Percentiles rank a stretch among this genome's conserved stretches.
Evolutionary conservation across 2,888 invertebrate genomes (phyloP).

Genomic region (Aleiodes leptofemur): DNA sequence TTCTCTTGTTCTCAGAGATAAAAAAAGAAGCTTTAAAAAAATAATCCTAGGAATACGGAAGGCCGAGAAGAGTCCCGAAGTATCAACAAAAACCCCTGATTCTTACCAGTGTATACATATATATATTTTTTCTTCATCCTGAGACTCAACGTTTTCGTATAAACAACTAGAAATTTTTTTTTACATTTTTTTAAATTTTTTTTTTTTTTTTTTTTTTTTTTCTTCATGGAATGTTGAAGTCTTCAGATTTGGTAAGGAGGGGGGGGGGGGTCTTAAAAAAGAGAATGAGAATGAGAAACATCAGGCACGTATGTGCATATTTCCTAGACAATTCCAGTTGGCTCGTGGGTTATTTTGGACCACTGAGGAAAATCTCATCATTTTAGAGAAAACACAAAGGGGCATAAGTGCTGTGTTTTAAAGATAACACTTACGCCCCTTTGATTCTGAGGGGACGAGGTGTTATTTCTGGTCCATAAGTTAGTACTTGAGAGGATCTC

Average conservation of each 20-base stretch:
- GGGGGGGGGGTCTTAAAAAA: not conserved
- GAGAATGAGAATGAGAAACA: constrained; percentile 16
- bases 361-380: constrained; percentile 45
- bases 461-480: constrained; percentile 68
- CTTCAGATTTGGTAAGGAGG: not conserved
- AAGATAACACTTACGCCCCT: too few relatives aligned
- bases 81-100: constrained; percentile 4
- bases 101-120: constrained; percentile 15
- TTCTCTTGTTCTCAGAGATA: not conserved
- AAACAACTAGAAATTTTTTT: not conserved
- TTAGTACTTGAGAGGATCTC: constrained; percentile 58
- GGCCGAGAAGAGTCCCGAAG: not conserved
- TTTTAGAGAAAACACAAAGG: too few relatives aligned
- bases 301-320: constrained; percentile 16
- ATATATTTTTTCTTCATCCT: not conserved
- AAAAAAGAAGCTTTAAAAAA: not conserved
- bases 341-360: constrained; percentile 65
- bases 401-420: too few relatives aligned
- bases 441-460: not conserved
- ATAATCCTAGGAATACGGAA: constrained; percentile 8
- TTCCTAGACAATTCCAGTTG: constrained; percentile 52
- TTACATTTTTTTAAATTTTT: too few relatives aligned
- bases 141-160: not conserved
- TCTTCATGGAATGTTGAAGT: not conserved
- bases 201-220: too few relatives aligned